phyloP scores from a whole-genome alignment of 2,797 vertebrate species.

The Macroramphosus scolopax region DNA sequence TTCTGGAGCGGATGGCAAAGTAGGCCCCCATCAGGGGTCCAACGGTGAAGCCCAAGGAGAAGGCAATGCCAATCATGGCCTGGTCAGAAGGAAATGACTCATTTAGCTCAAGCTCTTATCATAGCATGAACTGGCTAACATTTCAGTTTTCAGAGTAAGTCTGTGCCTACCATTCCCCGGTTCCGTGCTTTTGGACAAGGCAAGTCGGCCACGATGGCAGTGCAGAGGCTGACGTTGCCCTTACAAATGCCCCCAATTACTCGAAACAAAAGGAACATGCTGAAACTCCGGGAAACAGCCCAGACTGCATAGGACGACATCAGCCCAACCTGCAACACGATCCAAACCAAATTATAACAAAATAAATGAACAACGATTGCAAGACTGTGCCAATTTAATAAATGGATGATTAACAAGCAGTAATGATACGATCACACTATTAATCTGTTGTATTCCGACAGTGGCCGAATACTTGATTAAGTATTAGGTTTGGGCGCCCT shows the following conservation, averaged over 20 bases:
- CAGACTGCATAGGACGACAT: slow-evolving; percentile 89
- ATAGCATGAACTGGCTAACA: not conserved
- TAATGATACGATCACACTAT: too few relatives aligned
- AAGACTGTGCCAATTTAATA: not conserved
- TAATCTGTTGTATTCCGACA: too few relatives aligned
- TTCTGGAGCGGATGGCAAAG: slow-evolving; percentile 73
- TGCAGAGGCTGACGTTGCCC: slow-evolving; percentile 94
- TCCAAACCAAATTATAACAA: slow-evolving; percentile 14
- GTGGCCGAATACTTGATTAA: too few relatives aligned
- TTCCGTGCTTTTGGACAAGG: slow-evolving; percentile 84
- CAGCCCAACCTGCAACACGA: slow-evolving; percentile 82
- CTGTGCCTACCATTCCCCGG: slow-evolving; percentile 89
- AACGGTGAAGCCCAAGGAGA: slow-evolving; percentile 93
- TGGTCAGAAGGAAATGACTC: slow-evolving; percentile 53
- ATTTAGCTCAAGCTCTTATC: not conserved
- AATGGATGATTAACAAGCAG: not conserved
- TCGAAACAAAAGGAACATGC: slow-evolving; percentile 91
- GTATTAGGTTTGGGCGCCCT: too few relatives aligned
- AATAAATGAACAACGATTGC: not conserved
- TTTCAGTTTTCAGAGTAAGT: too few relatives aligned
- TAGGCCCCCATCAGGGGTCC: slow-evolving; percentile 94
- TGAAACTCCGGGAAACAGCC: slow-evolving; percentile 89
- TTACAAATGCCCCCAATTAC: slow-evolving; percentile 92
- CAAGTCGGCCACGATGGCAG: slow-evolving; percentile 90
- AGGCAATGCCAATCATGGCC: slow-evolving; percentile 95